Conservation (phyloP, 2,797 vertebrate species). For the Hemibagrus guttatus region DNA sequence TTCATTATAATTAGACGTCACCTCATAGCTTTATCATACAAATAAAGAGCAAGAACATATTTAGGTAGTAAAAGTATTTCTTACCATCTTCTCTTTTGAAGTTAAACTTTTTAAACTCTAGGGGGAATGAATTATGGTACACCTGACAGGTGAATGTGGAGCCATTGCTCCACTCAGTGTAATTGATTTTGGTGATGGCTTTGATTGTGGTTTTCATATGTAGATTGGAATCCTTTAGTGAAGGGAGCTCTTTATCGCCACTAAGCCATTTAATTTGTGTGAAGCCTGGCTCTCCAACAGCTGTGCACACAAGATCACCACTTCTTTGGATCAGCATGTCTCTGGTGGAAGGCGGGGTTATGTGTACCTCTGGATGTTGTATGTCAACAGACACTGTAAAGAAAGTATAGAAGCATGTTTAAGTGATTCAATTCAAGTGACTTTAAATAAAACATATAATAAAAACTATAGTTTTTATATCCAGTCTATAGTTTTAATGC, state of each 20-base stretch:
- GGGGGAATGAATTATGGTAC: background rate
- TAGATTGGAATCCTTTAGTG: too few relatives aligned
- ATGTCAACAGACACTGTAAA: background rate
- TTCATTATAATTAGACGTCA: background rate
- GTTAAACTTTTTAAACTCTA: rapidly evolving
- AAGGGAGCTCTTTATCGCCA: rapidly evolving
- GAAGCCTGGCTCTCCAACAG: rapidly evolving
- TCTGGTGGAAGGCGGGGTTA: background rate
- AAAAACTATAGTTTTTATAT: too few relatives aligned
- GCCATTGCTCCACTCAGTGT: background rate
- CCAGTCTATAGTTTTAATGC: background rate
- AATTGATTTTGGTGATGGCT: rapidly evolving
- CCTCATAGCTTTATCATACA: background rate
- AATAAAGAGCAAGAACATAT: background rate
- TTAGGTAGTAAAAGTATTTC: background rate
- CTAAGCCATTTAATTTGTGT: background rate
- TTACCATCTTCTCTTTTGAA: background rate
- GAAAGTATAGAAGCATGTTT: background rate
- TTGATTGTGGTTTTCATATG: rapidly evolving
- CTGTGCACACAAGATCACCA: background rate
- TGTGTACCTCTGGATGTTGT: background rate
- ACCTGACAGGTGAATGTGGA: constrained; percentile 8
- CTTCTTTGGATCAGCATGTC: background rate
- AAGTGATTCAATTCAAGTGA: background rate
- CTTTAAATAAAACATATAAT: too few relatives aligned